Percentiles rank a stretch among this genome's conserved stretches.
Evolutionary conservation across 1,140 invertebrate species (phyloP).

Genomic region (Wasmannia auropunctata): DNA sequence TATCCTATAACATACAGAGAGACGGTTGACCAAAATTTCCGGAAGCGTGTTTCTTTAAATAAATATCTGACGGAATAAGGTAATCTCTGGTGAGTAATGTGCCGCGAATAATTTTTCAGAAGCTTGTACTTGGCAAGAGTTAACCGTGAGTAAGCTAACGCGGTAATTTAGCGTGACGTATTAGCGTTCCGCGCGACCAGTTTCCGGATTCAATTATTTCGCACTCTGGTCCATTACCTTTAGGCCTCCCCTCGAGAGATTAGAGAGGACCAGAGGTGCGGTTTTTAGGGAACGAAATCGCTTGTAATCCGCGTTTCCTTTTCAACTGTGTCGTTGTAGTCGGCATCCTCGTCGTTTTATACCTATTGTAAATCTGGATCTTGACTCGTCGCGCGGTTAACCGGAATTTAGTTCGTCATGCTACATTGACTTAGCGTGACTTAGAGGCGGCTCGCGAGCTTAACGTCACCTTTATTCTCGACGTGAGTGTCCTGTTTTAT

Average conservation of each 20-base stretch:
- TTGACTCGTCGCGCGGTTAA: constrained; percentile 41
- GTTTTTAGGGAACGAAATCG: constrained; percentile 12
- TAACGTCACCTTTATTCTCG: constrained; percentile 14
- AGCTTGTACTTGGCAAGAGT: background rate
- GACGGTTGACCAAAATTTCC: background rate
- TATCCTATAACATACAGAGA: background rate
- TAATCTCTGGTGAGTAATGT: background rate
- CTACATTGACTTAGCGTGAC: constrained; percentile 13
- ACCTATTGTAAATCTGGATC: constrained; percentile 11
- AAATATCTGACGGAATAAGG: background rate
- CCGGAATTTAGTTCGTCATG: constrained; percentile 5
- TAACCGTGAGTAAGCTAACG: background rate
- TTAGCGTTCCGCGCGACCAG: background rate
- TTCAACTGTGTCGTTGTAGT: background rate
- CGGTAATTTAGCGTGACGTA: constrained; percentile 3
- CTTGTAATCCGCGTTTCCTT: constrained; percentile 6
- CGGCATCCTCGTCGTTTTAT: background rate
- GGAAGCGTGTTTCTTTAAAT: background rate
- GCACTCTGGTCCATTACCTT: background rate
- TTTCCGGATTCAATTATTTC: constrained; percentile 21
- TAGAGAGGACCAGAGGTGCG: background rate
- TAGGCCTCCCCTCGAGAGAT: background rate
- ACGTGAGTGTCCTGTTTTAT: constrained; percentile 24
- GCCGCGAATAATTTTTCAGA: constrained; percentile 20
- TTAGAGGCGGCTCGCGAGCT: background rate